Evolutionary conservation across 2,888 invertebrate species (phyloP).

Genomic region (Drosophila ustulata): DNA sequence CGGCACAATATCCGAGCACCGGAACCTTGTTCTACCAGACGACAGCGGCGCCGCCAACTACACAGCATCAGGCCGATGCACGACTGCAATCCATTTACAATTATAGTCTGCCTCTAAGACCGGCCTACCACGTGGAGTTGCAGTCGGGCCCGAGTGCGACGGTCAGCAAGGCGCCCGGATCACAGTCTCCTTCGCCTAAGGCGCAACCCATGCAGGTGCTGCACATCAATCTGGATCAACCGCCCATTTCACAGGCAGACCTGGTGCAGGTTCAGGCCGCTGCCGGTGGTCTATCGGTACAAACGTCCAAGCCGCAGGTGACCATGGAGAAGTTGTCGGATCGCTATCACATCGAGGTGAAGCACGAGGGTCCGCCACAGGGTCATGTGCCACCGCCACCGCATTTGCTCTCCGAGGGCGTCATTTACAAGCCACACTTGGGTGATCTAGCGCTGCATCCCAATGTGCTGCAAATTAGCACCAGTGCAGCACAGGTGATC

Average conservation of each 20-base stretch:
- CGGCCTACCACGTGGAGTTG: conserved; percentile 83
- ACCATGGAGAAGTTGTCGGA: conserved; percentile 84
- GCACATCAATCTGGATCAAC: conserved; percentile 84
- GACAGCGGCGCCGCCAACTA: conserved; percentile 84
- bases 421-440: conserved; percentile 82
- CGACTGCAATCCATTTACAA: conserved; percentile 82
- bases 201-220: conserved; percentile 81
- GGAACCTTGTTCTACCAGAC: conserved; percentile 86
- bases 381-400: conserved; percentile 78
- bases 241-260: conserved; percentile 79
- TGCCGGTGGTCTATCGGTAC: conserved; percentile 58
- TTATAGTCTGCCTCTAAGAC: conserved; percentile 82
- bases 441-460: conserved; percentile 83
- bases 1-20: conserved; percentile 85
- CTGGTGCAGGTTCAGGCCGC: conserved; percentile 64
- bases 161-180: conserved; percentile 76
- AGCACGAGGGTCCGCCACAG: conserved; percentile 77
- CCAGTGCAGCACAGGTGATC: conserved; percentile 74
- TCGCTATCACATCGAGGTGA: conserved; percentile 84
- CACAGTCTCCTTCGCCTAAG: conserved; percentile 78
- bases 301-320: conserved; percentile 82
- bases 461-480: conserved; percentile 82
- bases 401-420: conserved; percentile 82
- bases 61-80: conserved; percentile 82
- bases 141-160: conserved; percentile 72